Evolutionary conservation across 2,888 invertebrate genomes (phyloP).

Genomic region (Cartodere bifasciata): DNA sequence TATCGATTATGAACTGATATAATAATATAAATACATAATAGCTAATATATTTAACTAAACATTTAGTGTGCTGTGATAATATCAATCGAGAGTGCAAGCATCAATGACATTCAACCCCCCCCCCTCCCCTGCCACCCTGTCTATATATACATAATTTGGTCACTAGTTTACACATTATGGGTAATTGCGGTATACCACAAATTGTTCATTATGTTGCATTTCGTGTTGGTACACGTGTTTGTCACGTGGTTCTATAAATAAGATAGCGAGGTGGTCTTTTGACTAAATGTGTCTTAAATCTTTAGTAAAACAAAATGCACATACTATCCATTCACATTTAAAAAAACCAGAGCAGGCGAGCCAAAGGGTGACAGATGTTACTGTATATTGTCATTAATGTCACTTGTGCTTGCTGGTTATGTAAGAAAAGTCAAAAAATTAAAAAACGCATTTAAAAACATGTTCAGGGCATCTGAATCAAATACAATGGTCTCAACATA

Average conservation of each 20-base stretch:
- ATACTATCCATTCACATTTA: too few species aligned
- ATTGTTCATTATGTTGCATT: constrained; percentile 36
- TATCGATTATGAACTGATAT: neutral
- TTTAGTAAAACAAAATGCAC: too few species aligned
- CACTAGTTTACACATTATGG: constrained; percentile 39
- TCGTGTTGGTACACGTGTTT: constrained; percentile 33
- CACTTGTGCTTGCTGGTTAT: too few species aligned
- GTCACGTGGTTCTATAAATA: constrained; percentile 25
- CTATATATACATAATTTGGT: constrained; percentile 37
- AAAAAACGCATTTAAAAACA: too few species aligned
- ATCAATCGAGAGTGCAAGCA: constrained; percentile 32
- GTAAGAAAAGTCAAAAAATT: too few species aligned
- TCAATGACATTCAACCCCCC: constrained; percentile 31
- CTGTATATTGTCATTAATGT: too few species aligned
- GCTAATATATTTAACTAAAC: constrained; percentile 31
- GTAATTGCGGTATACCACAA: constrained; percentile 37
- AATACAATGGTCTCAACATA: too few species aligned
- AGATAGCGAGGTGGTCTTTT: too few species aligned
- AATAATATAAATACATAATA: constrained; percentile 10
- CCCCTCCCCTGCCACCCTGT: constrained; percentile 20
- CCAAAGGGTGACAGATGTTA: too few species aligned
- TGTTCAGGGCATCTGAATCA: too few species aligned
- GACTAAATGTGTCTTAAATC: too few species aligned
- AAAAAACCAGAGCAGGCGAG: too few species aligned
- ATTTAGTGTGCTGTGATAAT: constrained; percentile 23